These are phyloP conservation scores for Stylophora pistillata DNA, from an alignment of 64 coral and sea anemone genomes.

Conservation along the genomic window DNA sequence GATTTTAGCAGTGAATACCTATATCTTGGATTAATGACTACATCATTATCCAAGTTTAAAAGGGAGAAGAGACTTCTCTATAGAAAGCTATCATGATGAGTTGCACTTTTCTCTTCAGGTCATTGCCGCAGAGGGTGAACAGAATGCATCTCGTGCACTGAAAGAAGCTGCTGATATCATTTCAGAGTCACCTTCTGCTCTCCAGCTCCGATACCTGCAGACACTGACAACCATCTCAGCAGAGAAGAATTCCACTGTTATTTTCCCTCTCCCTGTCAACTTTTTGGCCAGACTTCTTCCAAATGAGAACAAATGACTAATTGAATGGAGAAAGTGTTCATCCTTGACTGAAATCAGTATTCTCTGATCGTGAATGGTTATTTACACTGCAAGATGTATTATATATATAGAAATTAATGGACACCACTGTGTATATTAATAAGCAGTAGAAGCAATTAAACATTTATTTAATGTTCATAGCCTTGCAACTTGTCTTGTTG, in stretches of 20 bases:
- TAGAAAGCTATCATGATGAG: neutral
- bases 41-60: too few species aligned
- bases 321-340: neutral
- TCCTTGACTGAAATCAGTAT: neutral
- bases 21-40: too few species aligned
- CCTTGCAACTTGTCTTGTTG: too few species aligned
- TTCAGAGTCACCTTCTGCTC: conserved; percentile 63
- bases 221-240: conserved; percentile 79
- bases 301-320: conserved; percentile 28
- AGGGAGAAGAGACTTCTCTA: too few species aligned
- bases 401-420: too few species aligned
- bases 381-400: neutral
- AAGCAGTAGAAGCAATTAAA: too few species aligned
- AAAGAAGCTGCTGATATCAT: conserved; percentile 86
- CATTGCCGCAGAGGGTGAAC: conserved; percentile 84
- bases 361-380: neutral
- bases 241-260: conserved; percentile 82
- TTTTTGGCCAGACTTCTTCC: conserved; percentile 47
- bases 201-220: conserved; percentile 80
- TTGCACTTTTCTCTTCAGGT: conserved; percentile 24
- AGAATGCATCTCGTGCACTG: conserved; percentile 77
- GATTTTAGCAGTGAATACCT: too few species aligned
- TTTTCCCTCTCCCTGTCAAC: conserved; percentile 79
- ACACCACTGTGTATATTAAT: too few species aligned
- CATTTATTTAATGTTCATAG: too few species aligned